phyloP scores from a whole-genome alignment of 2,797 vertebrate species.

The Ispidina picta region DNA sequence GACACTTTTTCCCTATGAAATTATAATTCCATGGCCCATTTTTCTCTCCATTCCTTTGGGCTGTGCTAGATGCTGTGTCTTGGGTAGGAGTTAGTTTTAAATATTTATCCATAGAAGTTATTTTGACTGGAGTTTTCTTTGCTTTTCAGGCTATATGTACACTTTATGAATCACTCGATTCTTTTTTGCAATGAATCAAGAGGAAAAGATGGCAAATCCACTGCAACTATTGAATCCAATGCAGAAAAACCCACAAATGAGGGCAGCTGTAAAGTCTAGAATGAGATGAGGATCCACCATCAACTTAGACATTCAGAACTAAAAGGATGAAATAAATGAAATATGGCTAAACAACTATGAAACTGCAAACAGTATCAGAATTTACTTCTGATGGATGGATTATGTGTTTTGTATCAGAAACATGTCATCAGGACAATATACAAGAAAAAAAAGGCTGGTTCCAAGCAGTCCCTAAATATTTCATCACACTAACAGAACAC shows the following conservation, averaged over 20 bases:
- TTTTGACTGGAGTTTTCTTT: constrained; percentile 11
- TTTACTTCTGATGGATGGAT: neutral
- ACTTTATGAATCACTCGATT: constrained; percentile 46
- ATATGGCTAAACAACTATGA: neutral
- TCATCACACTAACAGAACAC: neutral
- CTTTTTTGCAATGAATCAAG: constrained; percentile 13
- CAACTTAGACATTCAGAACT: neutral
- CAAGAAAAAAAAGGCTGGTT: neutral
- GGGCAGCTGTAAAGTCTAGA: neutral
- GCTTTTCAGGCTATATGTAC: constrained; percentile 49
- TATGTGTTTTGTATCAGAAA: neutral
- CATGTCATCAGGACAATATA: neutral
- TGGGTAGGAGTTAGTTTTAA: neutral
- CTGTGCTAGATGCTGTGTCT: neutral
- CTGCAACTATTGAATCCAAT: neutral
- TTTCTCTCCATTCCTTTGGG: neutral
- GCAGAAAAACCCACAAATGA: neutral
- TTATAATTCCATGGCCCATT: fast-evolving
- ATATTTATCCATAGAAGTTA: neutral
- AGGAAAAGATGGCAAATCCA: constrained; percentile 19
- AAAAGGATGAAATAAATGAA: neutral
- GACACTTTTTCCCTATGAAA: neutral
- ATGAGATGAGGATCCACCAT: neutral
- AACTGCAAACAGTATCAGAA: neutral
- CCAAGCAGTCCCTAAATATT: neutral